phyloP scores from a whole-genome alignment of 1,140 invertebrate genomes.

The Temnothorax longispinosus region DNA sequence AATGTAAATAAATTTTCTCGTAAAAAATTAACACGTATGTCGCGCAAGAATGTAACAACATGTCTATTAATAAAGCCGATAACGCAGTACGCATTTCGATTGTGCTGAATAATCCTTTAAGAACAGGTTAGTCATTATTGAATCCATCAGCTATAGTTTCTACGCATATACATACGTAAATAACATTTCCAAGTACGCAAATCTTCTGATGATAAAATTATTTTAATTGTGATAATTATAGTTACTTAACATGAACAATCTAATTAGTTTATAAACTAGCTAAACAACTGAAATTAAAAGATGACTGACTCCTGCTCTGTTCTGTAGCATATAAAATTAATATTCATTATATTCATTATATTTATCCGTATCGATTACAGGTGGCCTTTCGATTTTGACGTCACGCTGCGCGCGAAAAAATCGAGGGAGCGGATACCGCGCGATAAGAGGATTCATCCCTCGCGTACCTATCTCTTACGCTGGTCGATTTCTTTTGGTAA shows the following conservation, averaged over 20 bases:
- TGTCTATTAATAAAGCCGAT: constrained; percentile 14
- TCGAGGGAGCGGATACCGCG: not conserved
- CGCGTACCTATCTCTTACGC: not conserved
- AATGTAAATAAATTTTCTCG: not conserved
- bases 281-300: not conserved
- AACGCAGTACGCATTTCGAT: not conserved
- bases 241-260: not conserved
- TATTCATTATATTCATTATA: not conserved
- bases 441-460: not conserved
- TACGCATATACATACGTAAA: not conserved
- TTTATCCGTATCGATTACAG: not conserved
- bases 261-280: not conserved
- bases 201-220: not conserved
- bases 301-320: not conserved
- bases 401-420: not conserved
- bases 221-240: not conserved
- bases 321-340: not conserved
- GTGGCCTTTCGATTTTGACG: not conserved
- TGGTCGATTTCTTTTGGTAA: not conserved
- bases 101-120: constrained; percentile 1
- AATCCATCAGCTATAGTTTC: not conserved
- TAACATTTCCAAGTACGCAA: not conserved
- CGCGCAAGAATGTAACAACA: not conserved
- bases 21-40: not conserved
- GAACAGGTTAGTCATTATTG: not conserved